Evolutionary conservation across 2,113 vertebrate species (phyloP), one percentile per base, ranked within the genome.

Genomic region (Apodemus sylvaticus): DNA sequence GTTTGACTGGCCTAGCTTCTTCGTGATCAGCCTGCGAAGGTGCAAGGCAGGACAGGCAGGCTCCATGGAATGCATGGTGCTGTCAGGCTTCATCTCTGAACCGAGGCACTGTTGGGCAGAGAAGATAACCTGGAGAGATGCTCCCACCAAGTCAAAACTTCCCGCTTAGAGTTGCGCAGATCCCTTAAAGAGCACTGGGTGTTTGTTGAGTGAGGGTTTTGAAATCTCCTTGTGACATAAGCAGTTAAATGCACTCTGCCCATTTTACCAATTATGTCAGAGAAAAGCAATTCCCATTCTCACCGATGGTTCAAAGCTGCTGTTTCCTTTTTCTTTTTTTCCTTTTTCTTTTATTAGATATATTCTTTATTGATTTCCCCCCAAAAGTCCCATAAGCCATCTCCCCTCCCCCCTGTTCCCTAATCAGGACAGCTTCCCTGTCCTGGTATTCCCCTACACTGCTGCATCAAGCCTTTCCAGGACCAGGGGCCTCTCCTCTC

Each of bases 231-330:
- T 86, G 62, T n/a, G 42, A 29, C 22, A 24, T 53, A 39, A 96
- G 42, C 53, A 71, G 74, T 95, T 87, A 51, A n/a, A 55, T 89
- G 78, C 83, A 26, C 87, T 95, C 53, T 29, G 8, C 39, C 26
- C 36, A 74, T 94, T 94, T 93, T 90, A 51, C 78, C 62, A 68
- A 34, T 94, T 86, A 88, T 39, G 48, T 91, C 31, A 39, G 88
- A 48, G 73, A 90, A 76, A 90, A 96, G 45, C 64, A 83, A 62
- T 91, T 89, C 11, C 42, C 42, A 89, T 51, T 12, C 55, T 8
- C 60, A 11, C 29, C 74, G 94, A 91, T n/a, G 73, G 58, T 83
- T 93, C 48, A 85, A 48, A 94, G 22, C 29, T n/a, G 12, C 0
- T 68, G 9, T 77, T 87, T 48, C 7, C 45, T 48, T 48, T 48